phyloP scores from a whole-genome alignment of 64 coral and sea anemone species.

The Stichodactyla mertensii region DNA sequence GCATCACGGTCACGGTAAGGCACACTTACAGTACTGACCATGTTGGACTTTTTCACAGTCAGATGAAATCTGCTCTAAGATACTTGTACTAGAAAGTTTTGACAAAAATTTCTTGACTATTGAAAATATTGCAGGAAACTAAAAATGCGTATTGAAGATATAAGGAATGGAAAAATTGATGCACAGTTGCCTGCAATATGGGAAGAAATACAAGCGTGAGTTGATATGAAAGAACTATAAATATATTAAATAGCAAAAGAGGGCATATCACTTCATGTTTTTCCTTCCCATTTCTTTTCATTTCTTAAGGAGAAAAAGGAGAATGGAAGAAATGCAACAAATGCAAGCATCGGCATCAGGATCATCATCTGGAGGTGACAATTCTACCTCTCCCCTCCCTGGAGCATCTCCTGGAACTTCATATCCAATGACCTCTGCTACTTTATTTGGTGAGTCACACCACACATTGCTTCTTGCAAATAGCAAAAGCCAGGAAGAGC shows the following conservation, averaged over 20 bases:
- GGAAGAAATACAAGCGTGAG: slow-evolving; percentile 88
- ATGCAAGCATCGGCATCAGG: slow-evolving; percentile 4
- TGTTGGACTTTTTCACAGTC: too few species aligned
- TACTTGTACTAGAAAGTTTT: background rate
- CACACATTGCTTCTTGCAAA: too few species aligned
- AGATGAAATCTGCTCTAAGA: too few species aligned
- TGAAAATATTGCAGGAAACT: slow-evolving; percentile 50
- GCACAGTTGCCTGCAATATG: slow-evolving; percentile 58
- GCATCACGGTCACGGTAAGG: too few species aligned
- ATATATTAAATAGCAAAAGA: background rate
- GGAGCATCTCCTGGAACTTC: slow-evolving; percentile 38
- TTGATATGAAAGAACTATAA: background rate
- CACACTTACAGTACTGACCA: too few species aligned
- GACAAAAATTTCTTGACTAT: background rate
- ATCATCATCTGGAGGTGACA: slow-evolving; percentile 27
- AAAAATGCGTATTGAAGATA: slow-evolving; percentile 83
- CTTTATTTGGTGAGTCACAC: slow-evolving; percentile 32
- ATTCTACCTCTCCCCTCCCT: slow-evolving; percentile 29
- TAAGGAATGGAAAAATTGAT: slow-evolving; percentile 86
- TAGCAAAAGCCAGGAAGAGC: too few species aligned
- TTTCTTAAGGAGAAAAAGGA: background rate
- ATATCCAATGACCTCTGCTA: slow-evolving; percentile 39
- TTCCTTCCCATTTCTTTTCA: background rate
- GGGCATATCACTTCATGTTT: background rate
- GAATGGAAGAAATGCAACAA: slow-evolving; percentile 4